phyloP scores from a whole-genome alignment of 2,113 vertebrate species.

The Chaetorhynchus papuensis region DNA sequence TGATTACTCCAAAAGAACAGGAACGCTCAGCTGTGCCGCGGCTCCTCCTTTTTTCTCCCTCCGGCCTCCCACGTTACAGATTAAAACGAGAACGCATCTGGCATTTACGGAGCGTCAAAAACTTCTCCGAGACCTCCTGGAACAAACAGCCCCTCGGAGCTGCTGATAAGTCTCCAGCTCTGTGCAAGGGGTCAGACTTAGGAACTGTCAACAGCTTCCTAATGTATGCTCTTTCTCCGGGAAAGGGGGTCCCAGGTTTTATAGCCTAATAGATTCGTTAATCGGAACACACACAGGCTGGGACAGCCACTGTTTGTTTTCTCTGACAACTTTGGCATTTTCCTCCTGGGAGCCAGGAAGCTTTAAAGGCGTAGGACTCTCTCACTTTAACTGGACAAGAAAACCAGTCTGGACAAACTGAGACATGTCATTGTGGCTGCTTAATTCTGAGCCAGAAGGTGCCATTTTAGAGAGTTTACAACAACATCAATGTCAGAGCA shows the following conservation, averaged over 20 bases:
- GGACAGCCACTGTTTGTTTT: constrained; percentile 71
- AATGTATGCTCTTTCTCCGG: constrained; percentile 57
- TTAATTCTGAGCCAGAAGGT: constrained; percentile 44
- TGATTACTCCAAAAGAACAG: background rate
- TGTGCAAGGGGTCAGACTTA: constrained; percentile 61
- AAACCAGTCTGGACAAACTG: constrained; percentile 65
- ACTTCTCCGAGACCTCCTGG: constrained; percentile 51
- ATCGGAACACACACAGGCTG: constrained; percentile 71
- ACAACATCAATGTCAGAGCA: constrained; percentile 29
- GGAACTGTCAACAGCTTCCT: constrained; percentile 73
- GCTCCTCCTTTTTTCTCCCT: background rate
- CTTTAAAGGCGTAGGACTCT: constrained; percentile 38
- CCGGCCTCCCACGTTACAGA: constrained; percentile 34
- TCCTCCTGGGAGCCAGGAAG: constrained; percentile 50
- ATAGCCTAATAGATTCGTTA: constrained; percentile 56
- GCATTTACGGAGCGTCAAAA: constrained; percentile 63
- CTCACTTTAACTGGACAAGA: constrained; percentile 63
- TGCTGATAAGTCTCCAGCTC: constrained; percentile 63
- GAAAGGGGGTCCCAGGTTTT: constrained; percentile 64
- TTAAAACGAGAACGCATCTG: constrained; percentile 54
- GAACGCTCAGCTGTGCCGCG: background rate
- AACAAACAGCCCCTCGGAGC: constrained; percentile 62
- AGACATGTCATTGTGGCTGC: constrained; percentile 37
- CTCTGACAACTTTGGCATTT: constrained; percentile 66
- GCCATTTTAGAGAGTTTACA: constrained; percentile 48